Base-by-base conservation (phyloP, 2,888 invertebrate genomes). In the Biston betularia region DNA sequence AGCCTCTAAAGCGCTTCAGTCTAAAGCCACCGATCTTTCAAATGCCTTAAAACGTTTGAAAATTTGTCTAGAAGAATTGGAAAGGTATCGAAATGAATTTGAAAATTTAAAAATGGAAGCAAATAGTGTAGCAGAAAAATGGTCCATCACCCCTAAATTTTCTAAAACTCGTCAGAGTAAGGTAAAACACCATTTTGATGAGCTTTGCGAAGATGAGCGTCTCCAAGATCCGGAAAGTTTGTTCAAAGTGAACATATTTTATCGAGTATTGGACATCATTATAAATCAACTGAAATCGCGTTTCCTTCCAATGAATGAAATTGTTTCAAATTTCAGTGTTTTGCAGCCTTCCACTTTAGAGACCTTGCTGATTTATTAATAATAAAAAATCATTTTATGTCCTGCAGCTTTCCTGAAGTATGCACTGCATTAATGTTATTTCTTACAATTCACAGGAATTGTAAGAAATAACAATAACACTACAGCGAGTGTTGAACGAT, bases 151-250 rank as follows among this genome's bases (percentile, higher is more conserved):
- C 63, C 63, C 59, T 72, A 71, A 73, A 59, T 59, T 49, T 59
- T 52, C 50, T 59, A 50, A 50, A 46, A 62, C 53, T 57, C 58
- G 68, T 68, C 74, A 69, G 68, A 64, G 68, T 55, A 70, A 71
- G 64, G 66, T 69, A 45, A 73, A 71, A 73, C 70, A 70, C 66
- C 70, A 69, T 73, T 73, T 69, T 70, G 70, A 74, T 52, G 69
- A 71, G 56, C 69, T 75, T 71, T 75, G 69, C 64, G 69, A 71
- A 69, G 72, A 70, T 68, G 68, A 71, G 65, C 68, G 64, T 70
- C 68, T 72, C 68, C 68, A 69, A 71, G 71, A 71, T 69, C 63
- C 64, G 64, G 70, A 71, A 72, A 58, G 72, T 61, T 63, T 69
- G 61, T 71, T 69, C 60, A 73, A 65, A 65, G 64, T 69, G 63